Evolutionary conservation across 37 sponge, comb jelly and placozoan species (phyloP), one percentile per base, ranked within the genome.

Genomic region (Axinella damicornis): DNA sequence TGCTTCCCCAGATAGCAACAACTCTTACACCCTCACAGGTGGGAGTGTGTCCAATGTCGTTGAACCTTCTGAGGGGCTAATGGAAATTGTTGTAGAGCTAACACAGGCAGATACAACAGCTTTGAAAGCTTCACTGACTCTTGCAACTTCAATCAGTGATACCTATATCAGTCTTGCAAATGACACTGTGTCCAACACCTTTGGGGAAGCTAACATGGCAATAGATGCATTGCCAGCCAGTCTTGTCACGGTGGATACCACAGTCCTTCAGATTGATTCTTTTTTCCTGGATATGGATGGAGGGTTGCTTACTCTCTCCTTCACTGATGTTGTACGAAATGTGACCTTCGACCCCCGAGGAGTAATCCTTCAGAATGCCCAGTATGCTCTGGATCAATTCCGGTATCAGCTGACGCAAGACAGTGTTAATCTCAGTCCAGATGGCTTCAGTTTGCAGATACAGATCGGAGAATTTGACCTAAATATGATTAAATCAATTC

Each of bases 301-400:
- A 18, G 97, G 94, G 4, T 14, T 78, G 30, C 73, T 96, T 13
- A 55, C 35, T 21, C 87, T 96, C 54, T 76, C 85, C 5, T 91
- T 96, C 70, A 85, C 68, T 88, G 97, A 96, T 80, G 84, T 91
- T 32, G 89, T 91, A 18, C 66, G 55, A 32, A 69, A 68, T 35
- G 27, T 19, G 21, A 66, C 87, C 54, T 93, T 93, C 69, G 60
- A 85, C 76, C 61, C 86, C n/a, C 35, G 56, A 15, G 94, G 90
- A 25, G 27, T 93, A n/a, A 64, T 67, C 20, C 76, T 93, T 22
- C 94, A 93, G 56, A 66, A 85, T 73, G 69, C 73, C 13, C 15
- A 61, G 14, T 0, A 64, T 31, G 58, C 90, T 56, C 55, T 64
- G 2, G 78, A 75, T 38, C 36, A 39, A 24, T 28, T 30, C 18